Percentiles rank a stretch among this genome's conserved stretches.
Conservation (phyloP, 2,888 invertebrate genomes). For the Malthinus seriepunctatus region DNA sequence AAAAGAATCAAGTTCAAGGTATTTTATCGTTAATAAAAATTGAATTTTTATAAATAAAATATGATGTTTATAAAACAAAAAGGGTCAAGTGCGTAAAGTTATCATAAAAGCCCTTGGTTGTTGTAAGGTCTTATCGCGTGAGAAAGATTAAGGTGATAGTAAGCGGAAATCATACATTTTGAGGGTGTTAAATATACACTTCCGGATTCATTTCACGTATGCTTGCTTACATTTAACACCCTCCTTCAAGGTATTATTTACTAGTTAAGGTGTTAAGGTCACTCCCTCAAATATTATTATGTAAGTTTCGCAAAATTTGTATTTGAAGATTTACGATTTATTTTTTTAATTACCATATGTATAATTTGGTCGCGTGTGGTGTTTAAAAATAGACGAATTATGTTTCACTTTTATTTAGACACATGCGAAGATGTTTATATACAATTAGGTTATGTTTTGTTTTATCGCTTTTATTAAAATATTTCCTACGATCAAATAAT, state of each 20-base stretch:
- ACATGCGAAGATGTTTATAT: slow-evolving; percentile 13
- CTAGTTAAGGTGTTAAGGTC: no score
- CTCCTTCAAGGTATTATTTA: background rate
- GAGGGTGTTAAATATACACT: slow-evolving; percentile 46
- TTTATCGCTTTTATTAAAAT: background rate
- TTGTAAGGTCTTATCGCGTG: slow-evolving; percentile 37
- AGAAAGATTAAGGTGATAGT: slow-evolving; percentile 34
- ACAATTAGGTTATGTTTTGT: slow-evolving; percentile 3
- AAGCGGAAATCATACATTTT: slow-evolving; percentile 40
- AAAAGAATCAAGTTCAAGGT: background rate
- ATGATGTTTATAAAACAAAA: slow-evolving; percentile 5
- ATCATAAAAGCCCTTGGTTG: slow-evolving; percentile 22
- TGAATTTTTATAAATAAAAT: background rate
- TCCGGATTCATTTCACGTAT: slow-evolving; percentile 40
- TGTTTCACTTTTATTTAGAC: slow-evolving; percentile 21
- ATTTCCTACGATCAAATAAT: background rate
- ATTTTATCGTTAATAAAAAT: background rate
- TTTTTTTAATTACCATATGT: slow-evolving; percentile 20
- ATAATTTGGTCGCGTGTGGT: slow-evolving; percentile 27
- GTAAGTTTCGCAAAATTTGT: no score
- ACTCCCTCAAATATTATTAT: no score
- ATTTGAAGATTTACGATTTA: background rate
- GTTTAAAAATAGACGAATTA: slow-evolving; percentile 24
- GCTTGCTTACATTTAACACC: background rate
- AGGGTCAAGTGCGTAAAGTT: slow-evolving; percentile 27